phyloP scores from a whole-genome alignment of 2,888 invertebrate species.

The Deilephila elpenor region DNA sequence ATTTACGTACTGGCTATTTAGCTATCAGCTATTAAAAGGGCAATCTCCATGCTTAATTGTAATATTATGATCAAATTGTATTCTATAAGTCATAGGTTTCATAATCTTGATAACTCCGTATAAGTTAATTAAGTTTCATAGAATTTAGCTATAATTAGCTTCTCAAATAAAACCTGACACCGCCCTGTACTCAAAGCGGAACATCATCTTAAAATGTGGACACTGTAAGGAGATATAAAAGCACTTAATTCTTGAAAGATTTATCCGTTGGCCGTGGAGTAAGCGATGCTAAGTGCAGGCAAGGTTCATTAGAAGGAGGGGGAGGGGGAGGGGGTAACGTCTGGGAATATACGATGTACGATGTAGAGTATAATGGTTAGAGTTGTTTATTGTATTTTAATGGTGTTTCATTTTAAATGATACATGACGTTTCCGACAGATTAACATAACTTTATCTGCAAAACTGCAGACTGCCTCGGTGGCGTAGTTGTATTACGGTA shows the following conservation, averaged over 20 bases:
- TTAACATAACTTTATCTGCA: too few relatives aligned
- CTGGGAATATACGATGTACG: neutral
- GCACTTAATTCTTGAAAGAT: constrained; percentile 23
- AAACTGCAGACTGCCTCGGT: too few relatives aligned
- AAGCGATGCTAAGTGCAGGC: constrained; percentile 6
- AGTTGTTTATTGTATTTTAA: neutral
- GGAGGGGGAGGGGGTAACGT: neutral
- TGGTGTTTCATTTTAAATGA: too few relatives aligned
- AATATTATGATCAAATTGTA: too few relatives aligned
- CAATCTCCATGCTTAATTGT: too few relatives aligned
- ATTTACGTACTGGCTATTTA: too few relatives aligned
- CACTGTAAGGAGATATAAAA: constrained; percentile 16
- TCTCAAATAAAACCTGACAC: neutral
- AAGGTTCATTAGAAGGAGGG: constrained; percentile 13
- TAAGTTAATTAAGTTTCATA: too few relatives aligned
- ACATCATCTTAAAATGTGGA: neutral
- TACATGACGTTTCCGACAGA: too few relatives aligned
- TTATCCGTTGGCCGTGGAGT: constrained; percentile 11
- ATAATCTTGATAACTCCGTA: too few relatives aligned
- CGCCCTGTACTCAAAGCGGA: neutral
- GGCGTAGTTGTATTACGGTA: too few relatives aligned
- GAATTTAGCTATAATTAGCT: neutral
- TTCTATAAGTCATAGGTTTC: too few relatives aligned
- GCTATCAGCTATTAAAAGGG: too few relatives aligned
- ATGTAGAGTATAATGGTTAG: neutral